Conservation (phyloP, 2,113 vertebrate genomes). For the Halcyon malimbica region DNA sequence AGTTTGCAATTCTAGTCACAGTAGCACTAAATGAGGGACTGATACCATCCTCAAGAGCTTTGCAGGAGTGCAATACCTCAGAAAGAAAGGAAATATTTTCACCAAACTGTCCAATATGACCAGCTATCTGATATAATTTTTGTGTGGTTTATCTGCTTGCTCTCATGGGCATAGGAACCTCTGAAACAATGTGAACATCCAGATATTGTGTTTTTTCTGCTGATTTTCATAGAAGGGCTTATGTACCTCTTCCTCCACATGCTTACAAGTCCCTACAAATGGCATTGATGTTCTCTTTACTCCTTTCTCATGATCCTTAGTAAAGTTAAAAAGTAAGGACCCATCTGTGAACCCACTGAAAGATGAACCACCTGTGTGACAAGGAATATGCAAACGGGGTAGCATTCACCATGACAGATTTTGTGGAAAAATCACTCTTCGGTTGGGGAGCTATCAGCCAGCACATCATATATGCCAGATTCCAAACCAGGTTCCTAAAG, state of each 20-base stretch:
- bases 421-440: constrained; percentile 4
- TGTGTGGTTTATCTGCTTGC: neutral
- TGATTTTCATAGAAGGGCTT: neutral
- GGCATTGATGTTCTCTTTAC: neutral
- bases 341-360: neutral
- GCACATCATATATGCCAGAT: constrained; percentile 41
- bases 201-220: neutral
- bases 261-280: neutral
- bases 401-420: neutral
- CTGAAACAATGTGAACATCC: neutral
- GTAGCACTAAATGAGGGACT: neutral
- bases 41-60: neutral
- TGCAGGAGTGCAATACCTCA: neutral
- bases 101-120: neutral
- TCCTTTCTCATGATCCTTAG: neutral
- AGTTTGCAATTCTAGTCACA: neutral
- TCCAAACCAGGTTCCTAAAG: constrained; percentile 64
- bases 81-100: neutral
- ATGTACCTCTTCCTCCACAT: neutral
- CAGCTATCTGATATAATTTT: neutral
- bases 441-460: constrained; percentile 11
- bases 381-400: neutral
- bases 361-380: neutral
- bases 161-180: neutral
- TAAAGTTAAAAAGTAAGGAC: neutral